Evolutionary conservation across 1,140 invertebrate genomes (phyloP), one percentile per base, ranked within the genome.

Genomic region (Phymastichus coffea): DNA sequence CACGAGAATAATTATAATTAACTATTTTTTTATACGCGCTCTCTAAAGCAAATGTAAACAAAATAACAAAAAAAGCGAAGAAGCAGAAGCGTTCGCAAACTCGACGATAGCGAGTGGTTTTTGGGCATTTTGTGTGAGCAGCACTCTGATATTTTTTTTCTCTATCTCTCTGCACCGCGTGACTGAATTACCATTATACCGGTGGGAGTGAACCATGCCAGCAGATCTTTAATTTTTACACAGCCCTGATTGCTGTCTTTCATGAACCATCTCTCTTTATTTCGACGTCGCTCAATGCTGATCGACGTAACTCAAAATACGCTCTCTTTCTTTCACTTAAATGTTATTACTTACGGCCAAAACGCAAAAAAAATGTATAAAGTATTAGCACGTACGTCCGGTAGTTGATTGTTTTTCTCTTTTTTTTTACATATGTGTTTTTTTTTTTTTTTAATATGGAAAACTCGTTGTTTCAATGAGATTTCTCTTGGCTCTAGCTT

Each of bases 301-400:
- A n/a, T n/a, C n/a, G n/a, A n/a, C n/a, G n/a, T 43, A 44, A 52
- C 6, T 37, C 9, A 35, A n/a, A n/a, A n/a, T n/a, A 41, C 52
- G 61, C 61, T 63, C 61, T 63, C 48, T 63, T n/a, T n/a, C n/a
- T n/a, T n/a, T n/a, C 3, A 46, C 48, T 56, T 62, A 57, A 49
- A 23, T n/a, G 10, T 37, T 56, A 55, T 37, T 56, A 44, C 53
- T 55, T 62, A 38, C n/a, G 4, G 28, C 20, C 8, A 28, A 51
- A 49, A 57, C 8, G 35, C 8, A n/a, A n/a, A n/a, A n/a, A n/a
- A n/a, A n/a, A n/a, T 47, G 20, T 33, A 38, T 37, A 46, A 10
- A 53, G 38, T 59, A 59, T 59, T 38, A 53, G 43, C 28, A 41
- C 25, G 23, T 41, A 35, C 48, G 14, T 33, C 17, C 40, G 10